Conservation (phyloP, 2,113 vertebrate genomes). For the Brienomyrus longianalis region DNA sequence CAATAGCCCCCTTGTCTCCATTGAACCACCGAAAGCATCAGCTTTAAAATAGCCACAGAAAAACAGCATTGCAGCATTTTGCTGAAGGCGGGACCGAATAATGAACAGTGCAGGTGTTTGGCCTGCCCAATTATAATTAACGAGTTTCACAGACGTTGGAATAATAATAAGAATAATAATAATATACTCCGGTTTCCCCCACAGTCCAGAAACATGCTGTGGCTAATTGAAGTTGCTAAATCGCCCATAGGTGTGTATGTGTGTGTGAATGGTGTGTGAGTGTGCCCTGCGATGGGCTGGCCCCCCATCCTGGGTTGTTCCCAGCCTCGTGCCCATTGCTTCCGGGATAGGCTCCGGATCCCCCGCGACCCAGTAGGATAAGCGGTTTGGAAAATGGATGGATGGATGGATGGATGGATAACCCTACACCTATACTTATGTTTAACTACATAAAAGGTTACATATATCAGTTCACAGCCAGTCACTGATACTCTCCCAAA, state of each 20-base stretch:
- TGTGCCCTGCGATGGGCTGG: too few relatives aligned
- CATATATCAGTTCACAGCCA: background rate
- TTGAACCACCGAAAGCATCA: background rate
- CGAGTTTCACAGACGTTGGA: background rate
- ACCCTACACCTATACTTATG: background rate
- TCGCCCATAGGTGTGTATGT: too few relatives aligned
- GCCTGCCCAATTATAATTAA: background rate
- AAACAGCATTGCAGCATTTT: background rate
- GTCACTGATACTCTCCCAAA: background rate
- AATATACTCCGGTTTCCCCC: too few relatives aligned
- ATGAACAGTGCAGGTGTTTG: background rate
- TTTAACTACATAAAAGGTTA: background rate
- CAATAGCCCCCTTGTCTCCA: background rate
- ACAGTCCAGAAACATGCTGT: too few relatives aligned
- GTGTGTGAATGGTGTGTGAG: too few relatives aligned
- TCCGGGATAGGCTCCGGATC: too few relatives aligned
- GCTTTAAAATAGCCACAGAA: background rate
- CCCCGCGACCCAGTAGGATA: too few relatives aligned
- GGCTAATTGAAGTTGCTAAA: too few relatives aligned
- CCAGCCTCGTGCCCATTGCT: too few relatives aligned
- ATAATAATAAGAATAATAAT: background rate
- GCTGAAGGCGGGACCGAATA: background rate
- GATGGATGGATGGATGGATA: too few relatives aligned
- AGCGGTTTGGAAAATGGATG: too few relatives aligned
- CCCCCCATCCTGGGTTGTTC: too few relatives aligned